Conservation (phyloP, 1,140 invertebrate species). For the Drosophila paulistorum region DNA sequence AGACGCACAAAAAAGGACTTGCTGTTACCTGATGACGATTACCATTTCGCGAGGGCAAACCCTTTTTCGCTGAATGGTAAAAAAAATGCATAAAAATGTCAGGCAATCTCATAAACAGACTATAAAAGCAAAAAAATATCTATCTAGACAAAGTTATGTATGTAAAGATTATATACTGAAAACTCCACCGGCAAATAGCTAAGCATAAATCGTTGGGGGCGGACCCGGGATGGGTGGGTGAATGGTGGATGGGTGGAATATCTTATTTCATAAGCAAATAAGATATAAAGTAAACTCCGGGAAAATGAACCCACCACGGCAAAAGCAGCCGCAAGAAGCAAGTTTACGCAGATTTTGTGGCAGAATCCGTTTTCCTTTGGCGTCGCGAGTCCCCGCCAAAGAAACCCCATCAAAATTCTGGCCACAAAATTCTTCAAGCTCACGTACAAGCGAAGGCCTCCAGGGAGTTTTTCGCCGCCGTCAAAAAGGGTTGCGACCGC, state of each 20-base stretch:
- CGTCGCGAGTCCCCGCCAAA: background rate
- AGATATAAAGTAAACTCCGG: conserved; percentile 8
- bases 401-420: conserved; percentile 10
- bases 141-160: background rate
- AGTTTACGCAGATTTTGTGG: conserved; percentile 10
- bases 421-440: conserved; percentile 7
- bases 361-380: background rate
- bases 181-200: conserved; percentile 3
- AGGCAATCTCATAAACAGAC: conserved; percentile 13
- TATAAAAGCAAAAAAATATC: conserved; percentile 1
- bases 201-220: conserved; percentile 4
- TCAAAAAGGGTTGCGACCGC: conserved; percentile 6
- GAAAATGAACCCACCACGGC: background rate
- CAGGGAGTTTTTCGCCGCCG: background rate
- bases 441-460: conserved; percentile 2
- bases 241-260: background rate
- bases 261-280: conserved; percentile 14
- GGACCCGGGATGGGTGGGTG: background rate
- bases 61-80: conserved; percentile 2
- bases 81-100: conserved; percentile 13
- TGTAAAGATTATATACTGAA: conserved; percentile 4
- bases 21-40: background rate
- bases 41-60: background rate
- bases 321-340: background rate
- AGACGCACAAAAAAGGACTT: background rate